Evolutionary conservation across 2,797 vertebrate species (phyloP).

Genomic region (Silurus aristotelis): DNA sequence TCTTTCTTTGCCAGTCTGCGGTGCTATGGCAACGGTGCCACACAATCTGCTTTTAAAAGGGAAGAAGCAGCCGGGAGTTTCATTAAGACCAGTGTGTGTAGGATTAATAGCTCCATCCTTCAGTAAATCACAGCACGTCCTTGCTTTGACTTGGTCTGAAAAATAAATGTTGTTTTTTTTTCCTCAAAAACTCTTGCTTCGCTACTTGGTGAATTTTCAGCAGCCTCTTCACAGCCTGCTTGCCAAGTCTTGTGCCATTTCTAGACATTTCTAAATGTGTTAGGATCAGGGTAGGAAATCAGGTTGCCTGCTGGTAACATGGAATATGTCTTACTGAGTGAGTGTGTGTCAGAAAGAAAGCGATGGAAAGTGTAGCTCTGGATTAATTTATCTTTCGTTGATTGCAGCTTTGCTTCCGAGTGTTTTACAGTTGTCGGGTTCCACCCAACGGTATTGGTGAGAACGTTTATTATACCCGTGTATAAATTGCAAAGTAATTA

Average conservation of each 20-base stretch:
- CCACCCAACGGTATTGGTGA: background rate
- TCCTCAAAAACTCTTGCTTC: background rate
- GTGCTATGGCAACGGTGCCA: constrained; percentile 42
- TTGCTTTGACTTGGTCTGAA: constrained; percentile 1
- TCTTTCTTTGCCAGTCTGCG: constrained; percentile 24
- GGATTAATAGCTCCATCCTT: constrained; percentile 9
- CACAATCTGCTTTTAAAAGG: constrained; percentile 24
- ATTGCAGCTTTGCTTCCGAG: background rate
- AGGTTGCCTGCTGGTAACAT: constrained; percentile 71
- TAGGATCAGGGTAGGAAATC: constrained; percentile 63
- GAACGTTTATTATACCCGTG: background rate
- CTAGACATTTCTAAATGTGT: constrained; percentile 27
- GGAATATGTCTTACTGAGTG: constrained; percentile 62
- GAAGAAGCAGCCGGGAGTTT: background rate
- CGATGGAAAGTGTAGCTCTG: background rate
- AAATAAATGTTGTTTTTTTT: background rate
- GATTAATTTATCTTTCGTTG: background rate
- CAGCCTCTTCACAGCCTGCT: background rate
- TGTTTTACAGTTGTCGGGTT: background rate
- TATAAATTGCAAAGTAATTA: constrained; percentile 10
- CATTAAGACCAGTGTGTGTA: background rate
- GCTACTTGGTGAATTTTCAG: background rate
- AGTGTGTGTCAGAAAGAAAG: constrained; percentile 45
- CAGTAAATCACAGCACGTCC: background rate
- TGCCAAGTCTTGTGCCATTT: background rate